Base-by-base conservation (phyloP, 2,113 vertebrate genomes). In the Cynoglossus semilaevis region DNA sequence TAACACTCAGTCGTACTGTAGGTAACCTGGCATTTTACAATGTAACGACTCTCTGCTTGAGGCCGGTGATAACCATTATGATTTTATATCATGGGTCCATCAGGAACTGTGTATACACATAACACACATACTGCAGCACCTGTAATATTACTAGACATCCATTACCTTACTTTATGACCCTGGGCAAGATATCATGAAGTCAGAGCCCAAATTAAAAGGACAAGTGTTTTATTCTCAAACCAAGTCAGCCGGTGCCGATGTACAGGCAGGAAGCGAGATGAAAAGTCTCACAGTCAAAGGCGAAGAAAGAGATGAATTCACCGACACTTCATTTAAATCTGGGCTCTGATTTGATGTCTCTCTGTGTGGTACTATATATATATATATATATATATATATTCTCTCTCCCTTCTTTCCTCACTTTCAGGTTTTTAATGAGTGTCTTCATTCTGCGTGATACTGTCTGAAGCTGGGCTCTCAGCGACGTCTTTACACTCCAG, bases 351-450 rank as follows among this genome's bases (percentile, higher is more conserved):
- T 84, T 78, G 67, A 78, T 79, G 82, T 63, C 42, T 69, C 70
- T 79, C 80, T 44, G 37, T 70, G 65, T 58, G 69, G 73, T 81
- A 74, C 76, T 4, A 29, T 29, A 29, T 29, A 4, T 29, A n/a
- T n/a, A n/a, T n/a, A n/a, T n/a, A n/a, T n/a, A n/a, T n/a, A n/a
- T n/a, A n/a, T n/a, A n/a, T n/a, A 73, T 79, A 79, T 74, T 86
- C 79, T 67, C 77, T 72, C 61, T 72, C 58, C 51, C 63, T 50
- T 18, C 51, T 61, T 50, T 18, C 58, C 74, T 69, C 8, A 40
- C 80, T 67, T 85, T 61, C 53, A 81, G 77, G 70, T 74, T 88
- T 87, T 86, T 87, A 88, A 87, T 87, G 85, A 85, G 85, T 53
- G 70, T 82, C 67, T 79, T 83, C 65, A 80, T 85, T 71, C 62